phyloP scores from a whole-genome alignment of 2,797 vertebrate species.

The Propithecus deckenii region DNA sequence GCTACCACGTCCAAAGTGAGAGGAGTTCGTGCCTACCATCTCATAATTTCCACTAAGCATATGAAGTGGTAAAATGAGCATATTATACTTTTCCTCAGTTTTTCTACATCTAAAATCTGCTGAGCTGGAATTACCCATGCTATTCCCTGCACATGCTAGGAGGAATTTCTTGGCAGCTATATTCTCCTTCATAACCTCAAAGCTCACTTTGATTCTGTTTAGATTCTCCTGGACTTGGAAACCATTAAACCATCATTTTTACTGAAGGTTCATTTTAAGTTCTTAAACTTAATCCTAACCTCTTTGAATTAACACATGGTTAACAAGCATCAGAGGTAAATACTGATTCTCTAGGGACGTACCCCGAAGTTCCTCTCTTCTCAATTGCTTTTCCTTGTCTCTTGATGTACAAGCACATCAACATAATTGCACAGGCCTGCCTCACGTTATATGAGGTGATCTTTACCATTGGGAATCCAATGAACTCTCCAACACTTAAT shows the following conservation, averaged over 20 bases:
- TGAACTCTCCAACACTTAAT: background rate
- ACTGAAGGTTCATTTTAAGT: background rate
- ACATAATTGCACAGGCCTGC: background rate
- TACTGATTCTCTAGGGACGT: background rate
- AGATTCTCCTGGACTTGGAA: background rate
- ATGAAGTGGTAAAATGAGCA: background rate
- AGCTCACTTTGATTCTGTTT: background rate
- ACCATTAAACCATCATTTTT: background rate
- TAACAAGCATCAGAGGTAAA: background rate
- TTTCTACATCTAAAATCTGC: background rate
- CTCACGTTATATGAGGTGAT: background rate
- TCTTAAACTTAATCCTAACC: background rate
- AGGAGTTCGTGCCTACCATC: background rate
- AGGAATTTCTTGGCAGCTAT: background rate
- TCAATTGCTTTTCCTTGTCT: background rate
- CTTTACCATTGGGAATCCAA: background rate
- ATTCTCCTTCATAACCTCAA: background rate
- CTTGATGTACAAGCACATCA: background rate
- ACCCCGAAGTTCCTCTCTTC: background rate
- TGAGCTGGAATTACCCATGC: background rate
- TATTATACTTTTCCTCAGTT: background rate
- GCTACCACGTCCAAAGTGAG: background rate
- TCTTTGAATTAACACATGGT: background rate
- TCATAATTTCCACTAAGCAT: background rate
- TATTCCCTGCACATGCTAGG: background rate